Base-by-base conservation (phyloP, 2,888 invertebrate species). In the Agapostemon virescens region DNA sequence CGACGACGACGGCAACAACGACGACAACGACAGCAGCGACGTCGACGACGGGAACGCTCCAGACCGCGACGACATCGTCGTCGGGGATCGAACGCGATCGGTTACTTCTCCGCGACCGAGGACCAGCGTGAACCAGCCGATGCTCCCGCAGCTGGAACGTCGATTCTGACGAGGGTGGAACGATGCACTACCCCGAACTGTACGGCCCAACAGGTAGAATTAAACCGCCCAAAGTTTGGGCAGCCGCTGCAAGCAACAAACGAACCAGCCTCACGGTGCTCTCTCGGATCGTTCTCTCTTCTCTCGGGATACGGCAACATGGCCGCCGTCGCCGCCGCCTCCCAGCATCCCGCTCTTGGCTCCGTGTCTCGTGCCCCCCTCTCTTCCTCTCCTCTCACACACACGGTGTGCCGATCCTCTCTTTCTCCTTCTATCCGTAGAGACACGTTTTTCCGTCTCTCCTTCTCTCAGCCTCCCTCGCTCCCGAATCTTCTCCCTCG, bases 261-360 rank as follows among this genome's bases (percentile, higher is more conserved):
- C 88, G 87, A 89, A 89, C 85, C 89, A 87, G 85, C 85, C 85
- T 85, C 87, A 82, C 85, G 78, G 84, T 85, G 86, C 87, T 87
- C 86, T 87, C 86, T 86, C 86, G 84, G 82, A 87, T 87, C 87
- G 88, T 86, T 87, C 88, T 88, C 86, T 88, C 88, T 86, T 86
- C 88, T 88, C 89, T 90, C 88, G 95, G 94, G 95, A 95, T 95
- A 95, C 85, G 95, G 95, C 95, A 95, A 95, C 95, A 95, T 95
- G 95, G 94, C 95, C 94, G 94, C 95, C 93, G 90, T 93, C 94
- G 93, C 94, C 93, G 94, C 93, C 94, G 93, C 94, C 94, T 93
- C 94, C 93, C 91, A 90, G 94, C 94, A 93, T 94, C 94, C 93
- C 93, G 86, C 85, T 87, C 83, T 83, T 45, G 88, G 94, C 93